These are phyloP conservation scores for Coregonus suidteri DNA, from an alignment of 2,797 vertebrate species.

Conservation along the genomic window DNA sequence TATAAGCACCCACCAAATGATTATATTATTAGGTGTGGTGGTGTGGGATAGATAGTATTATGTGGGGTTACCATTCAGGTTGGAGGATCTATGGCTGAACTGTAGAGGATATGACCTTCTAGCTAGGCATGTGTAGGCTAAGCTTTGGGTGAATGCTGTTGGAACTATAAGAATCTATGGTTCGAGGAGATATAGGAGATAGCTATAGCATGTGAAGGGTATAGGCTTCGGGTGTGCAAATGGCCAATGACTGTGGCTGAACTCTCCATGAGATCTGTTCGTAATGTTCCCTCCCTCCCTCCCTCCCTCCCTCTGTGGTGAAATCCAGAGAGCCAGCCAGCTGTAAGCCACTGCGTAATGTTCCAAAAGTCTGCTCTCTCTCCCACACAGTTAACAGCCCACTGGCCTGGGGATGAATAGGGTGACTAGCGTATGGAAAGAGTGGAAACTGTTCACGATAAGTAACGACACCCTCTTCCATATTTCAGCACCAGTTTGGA, in stretches of 20 bases:
- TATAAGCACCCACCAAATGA: no score
- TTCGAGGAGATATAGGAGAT: no score
- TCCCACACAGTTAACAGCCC: conserved; percentile 5
- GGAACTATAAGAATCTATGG: neutral
- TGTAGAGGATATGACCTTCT: neutral
- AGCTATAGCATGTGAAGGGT: neutral
- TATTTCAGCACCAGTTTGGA: conserved; percentile 1
- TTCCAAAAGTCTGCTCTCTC: neutral
- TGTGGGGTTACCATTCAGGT: neutral
- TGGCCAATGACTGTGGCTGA: neutral
- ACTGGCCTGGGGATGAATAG: neutral
- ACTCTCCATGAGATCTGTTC: neutral
- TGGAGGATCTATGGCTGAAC: neutral
- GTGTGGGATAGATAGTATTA: neutral
- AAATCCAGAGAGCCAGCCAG: neutral
- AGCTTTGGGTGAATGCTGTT: neutral
- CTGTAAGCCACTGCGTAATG: neutral
- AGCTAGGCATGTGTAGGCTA: neutral
- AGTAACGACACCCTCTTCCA: neutral
- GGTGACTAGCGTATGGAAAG: neutral
- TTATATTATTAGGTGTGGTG: neutral
- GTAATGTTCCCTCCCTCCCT: neutral
- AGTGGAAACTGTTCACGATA: neutral
- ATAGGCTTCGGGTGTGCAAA: neutral
- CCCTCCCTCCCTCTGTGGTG: neutral